phyloP scores from a whole-genome alignment of 2,888 invertebrate species.

The Thumatha senex region DNA sequence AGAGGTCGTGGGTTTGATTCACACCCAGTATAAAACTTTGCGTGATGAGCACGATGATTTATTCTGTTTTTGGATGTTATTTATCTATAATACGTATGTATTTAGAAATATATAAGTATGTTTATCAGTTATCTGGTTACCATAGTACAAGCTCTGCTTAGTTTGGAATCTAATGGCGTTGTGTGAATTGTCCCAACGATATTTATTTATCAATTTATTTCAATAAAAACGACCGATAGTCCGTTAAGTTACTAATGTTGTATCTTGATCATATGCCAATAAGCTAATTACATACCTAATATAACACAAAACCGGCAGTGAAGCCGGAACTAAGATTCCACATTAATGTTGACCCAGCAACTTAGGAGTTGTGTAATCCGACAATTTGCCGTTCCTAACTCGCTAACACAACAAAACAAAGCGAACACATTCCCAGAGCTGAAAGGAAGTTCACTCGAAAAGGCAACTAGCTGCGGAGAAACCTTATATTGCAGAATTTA shows the following conservation, averaged over 20 bases:
- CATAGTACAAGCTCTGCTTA: too few species aligned
- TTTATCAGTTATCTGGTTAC: too few species aligned
- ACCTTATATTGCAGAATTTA: slow-evolving; percentile 78
- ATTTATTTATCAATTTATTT: too few species aligned
- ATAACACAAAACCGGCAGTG: slow-evolving; percentile 57
- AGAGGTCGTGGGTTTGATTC: too few species aligned
- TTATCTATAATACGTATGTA: too few species aligned
- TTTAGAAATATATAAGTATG: too few species aligned
- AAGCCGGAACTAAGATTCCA: slow-evolving; percentile 63
- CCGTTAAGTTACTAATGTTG: slow-evolving; percentile 36
- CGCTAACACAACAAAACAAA: slow-evolving; percentile 80
- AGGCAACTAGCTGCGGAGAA: slow-evolving; percentile 75
- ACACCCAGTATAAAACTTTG: too few species aligned
- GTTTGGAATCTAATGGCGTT: too few species aligned
- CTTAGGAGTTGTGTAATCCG: slow-evolving; percentile 79
- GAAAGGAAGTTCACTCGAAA: slow-evolving; percentile 78
- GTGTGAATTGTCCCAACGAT: too few species aligned
- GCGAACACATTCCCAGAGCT: slow-evolving; percentile 74
- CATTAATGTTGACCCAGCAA: slow-evolving; percentile 72
- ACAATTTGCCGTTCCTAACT: slow-evolving; percentile 78
- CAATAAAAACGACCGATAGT: slow-evolving; percentile 47
- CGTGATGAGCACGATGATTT: too few species aligned
- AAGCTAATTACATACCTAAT: slow-evolving; percentile 52
- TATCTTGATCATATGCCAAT: slow-evolving; percentile 55
- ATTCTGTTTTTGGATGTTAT: too few species aligned